A percentile compares a stretch with the other conserved stretches of the same genome.
phyloP scores from a whole-genome alignment of 23 tunicate genomes.

The Oikopleura albicans region DNA sequence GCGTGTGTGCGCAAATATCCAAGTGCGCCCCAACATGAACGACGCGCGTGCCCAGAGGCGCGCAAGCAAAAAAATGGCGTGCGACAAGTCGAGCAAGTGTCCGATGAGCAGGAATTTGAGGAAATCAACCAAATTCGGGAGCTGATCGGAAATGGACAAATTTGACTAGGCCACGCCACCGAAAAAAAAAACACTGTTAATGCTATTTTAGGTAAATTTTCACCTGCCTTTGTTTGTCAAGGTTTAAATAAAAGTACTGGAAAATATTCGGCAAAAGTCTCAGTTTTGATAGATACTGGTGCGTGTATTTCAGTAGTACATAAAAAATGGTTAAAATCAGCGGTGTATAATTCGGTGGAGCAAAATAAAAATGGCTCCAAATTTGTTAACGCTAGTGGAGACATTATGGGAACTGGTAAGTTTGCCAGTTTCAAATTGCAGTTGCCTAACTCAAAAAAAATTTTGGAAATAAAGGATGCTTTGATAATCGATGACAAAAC shows the following conservation, averaged over 20 bases:
- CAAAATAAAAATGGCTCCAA: neutral
- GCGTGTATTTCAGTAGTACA: neutral
- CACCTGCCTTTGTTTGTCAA: neutral
- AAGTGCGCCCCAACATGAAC: no score
- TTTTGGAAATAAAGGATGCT: neutral
- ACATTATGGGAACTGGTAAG: neutral
- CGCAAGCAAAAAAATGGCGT: no score
- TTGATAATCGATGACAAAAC: neutral
- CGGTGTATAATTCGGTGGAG: neutral
- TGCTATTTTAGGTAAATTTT: no score
- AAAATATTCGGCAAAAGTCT: neutral
- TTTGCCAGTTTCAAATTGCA: neutral
- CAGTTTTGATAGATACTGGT: neutral
- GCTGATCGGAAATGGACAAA: no score
- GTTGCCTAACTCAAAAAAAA: neutral
- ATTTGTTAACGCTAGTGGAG: neutral
- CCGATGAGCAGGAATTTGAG: neutral
- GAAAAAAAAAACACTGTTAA: neutral
- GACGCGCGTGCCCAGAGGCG: no score
- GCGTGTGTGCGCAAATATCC: no score
- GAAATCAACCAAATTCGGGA: no score
- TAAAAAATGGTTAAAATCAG: neutral
- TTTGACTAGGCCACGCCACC: neutral
- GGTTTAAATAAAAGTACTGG: neutral
- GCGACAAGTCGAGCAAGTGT: neutral